phyloP scores from a whole-genome alignment of 2,888 invertebrate genomes.

The Parochlus steinenii region DNA sequence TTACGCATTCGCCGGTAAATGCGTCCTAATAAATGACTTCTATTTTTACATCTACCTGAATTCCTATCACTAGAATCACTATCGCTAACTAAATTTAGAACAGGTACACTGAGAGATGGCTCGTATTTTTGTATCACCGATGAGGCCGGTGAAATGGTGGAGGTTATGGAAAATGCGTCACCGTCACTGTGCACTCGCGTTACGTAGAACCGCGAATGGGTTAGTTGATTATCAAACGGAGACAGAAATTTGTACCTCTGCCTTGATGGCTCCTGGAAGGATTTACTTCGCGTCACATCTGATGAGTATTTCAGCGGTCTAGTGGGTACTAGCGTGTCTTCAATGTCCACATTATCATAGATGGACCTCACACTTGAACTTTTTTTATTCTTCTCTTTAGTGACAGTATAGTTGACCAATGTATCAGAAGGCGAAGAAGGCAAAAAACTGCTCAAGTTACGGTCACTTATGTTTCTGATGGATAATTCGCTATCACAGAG shows the following conservation, averaged over 20 bases:
- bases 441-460: constrained; percentile 5
- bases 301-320: neutral
- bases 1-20: constrained; percentile 27
- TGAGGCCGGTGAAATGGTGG: neutral
- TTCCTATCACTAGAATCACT: too few relatives aligned
- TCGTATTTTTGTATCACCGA: too few relatives aligned
- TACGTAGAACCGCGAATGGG: constrained; percentile 12
- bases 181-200: neutral
- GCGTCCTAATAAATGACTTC: constrained; percentile 25
- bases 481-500: constrained; percentile 16
- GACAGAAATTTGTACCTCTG: constrained; percentile 14
- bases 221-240: constrained; percentile 13
- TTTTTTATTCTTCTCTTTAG: constrained; percentile 10
- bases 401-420: constrained; percentile 9
- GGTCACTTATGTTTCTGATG: constrained; percentile 1
- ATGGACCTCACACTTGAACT: constrained; percentile 9
- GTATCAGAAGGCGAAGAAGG: neutral
- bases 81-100: too few relatives aligned
- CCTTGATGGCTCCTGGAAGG: constrained; percentile 29
- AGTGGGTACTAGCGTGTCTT: neutral
- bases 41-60: constrained; percentile 18
- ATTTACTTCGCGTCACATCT: constrained; percentile 24
- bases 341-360: constrained; percentile 7
- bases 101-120: too few relatives aligned
- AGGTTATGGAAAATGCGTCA: neutral